Evolutionary conservation across 2,888 invertebrate genomes (phyloP), one percentile per base, ranked within the genome.

Genomic region (Rhingia campestris): DNA sequence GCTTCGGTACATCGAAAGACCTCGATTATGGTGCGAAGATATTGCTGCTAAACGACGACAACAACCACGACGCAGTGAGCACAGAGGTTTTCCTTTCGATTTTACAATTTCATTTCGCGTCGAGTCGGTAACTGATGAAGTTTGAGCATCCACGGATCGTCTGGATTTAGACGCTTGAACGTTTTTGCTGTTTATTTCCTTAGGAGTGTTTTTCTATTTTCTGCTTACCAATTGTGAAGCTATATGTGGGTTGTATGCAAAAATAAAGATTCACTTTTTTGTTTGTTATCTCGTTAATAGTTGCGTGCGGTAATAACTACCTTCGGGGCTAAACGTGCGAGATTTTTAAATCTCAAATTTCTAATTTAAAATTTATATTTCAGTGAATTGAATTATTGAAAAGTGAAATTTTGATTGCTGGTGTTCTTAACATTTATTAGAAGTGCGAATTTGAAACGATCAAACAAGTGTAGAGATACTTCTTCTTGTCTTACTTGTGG

Each of bases 41-140:
- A 84, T 69, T 54, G 74, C 70, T 80, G 56, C 79, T 76, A 74
- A 82, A 77, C 85, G 81, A 77, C 73, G 45, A 64, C 76, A 51
- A 79, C 81, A 64, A 74, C 58, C 64, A 76, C 81, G 66, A 74
- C 58, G 64, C 75, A 63, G 77, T 59, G 69, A 81, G 70, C 70
- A 81, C 67, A 88, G 88, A 88, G 90, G 90, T 89, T 90, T 89
- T 90, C 89, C 90, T 91, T 91, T 91, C 90, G 89, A 88, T 90
- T 90, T 91, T 88, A 88, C 88, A 89, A 89, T 86, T 89, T 91
- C 91, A 90, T 90, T 90, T 90, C 89, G 90, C 88, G 89, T 91
- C 88, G 89, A 90, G 88, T 88, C 89, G 89, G 90, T 90, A 88
- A 88, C 90, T 91, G 88, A 89, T 89, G 88, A 89, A 89, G 90